A percentile compares a stretch with the other conserved stretches of the same genome.
Evolutionary conservation across 2,888 invertebrate genomes (phyloP).

Genomic region (Melieria crassipennis): DNA sequence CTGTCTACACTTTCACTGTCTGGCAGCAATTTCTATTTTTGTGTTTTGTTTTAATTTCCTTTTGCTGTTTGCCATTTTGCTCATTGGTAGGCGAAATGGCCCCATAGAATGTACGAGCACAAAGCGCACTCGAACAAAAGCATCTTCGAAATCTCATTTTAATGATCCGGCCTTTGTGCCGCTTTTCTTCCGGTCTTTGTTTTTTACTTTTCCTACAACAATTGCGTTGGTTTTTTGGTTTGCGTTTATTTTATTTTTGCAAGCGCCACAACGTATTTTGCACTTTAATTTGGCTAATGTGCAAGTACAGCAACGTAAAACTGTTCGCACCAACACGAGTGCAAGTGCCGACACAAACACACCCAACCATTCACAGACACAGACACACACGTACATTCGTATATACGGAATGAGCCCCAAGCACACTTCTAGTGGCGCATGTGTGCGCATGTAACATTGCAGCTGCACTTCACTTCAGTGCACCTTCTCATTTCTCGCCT

Average conservation of each 20-base stretch:
- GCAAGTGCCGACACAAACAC: conserved; percentile 24
- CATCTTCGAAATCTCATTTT: conserved; percentile 10
- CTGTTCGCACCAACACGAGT: conserved; percentile 26
- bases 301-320: conserved; percentile 23
- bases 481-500: conserved; percentile 18
- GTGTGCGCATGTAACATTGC: conserved; percentile 5
- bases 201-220: conserved; percentile 30
- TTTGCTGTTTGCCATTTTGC: no score
- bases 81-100: no score
- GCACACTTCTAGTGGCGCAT: not conserved
- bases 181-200: not conserved
- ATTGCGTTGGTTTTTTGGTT: conserved; percentile 32
- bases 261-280: not conserved
- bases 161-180: conserved; percentile 21
- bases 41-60: no score
- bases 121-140: not conserved
- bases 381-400: not conserved
- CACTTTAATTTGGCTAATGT: conserved; percentile 38
- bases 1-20: no score
- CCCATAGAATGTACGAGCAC: no score
- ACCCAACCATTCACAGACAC: not conserved
- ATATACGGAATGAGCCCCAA: no score
- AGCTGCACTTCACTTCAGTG: conserved; percentile 18
- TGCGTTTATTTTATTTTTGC: not conserved
- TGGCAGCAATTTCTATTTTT: no score